Percentiles rank a stretch among this genome's conserved stretches.
Conservation (phyloP, 2,888 invertebrate species). For the Epinotia brunnichana region DNA sequence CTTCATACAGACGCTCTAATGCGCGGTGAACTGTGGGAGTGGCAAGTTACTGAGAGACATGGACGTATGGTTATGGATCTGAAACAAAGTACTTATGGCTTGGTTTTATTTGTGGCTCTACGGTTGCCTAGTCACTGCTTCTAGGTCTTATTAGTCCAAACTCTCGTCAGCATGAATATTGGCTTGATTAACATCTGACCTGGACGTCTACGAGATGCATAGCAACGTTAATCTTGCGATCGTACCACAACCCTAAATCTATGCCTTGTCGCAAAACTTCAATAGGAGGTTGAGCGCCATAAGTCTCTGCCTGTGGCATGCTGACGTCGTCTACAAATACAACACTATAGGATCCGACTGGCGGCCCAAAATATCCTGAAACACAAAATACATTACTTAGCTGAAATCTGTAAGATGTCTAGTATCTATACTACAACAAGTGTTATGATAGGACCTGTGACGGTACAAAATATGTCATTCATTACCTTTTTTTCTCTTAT, state of each 20-base stretch:
- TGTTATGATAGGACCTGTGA: background rate
- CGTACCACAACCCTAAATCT: conserved; percentile 96
- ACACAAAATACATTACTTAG: conserved; percentile 20
- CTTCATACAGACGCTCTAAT: too few species aligned
- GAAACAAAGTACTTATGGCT: too few species aligned
- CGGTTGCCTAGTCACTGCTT: too few species aligned
- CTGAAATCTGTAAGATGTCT: background rate
- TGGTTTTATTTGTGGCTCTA: too few species aligned
- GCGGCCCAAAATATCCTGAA: conserved; percentile 94
- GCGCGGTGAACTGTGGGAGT: too few species aligned
- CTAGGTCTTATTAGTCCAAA: too few species aligned
- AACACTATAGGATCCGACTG: conserved; percentile 93
- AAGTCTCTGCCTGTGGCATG: conserved; percentile 95
- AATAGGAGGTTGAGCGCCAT: conserved; percentile 97
- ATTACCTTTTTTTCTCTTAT: conserved; percentile 93
- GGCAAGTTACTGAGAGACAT: too few species aligned
- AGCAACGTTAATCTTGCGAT: conserved; percentile 90
- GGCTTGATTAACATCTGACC: conserved; percentile 67
- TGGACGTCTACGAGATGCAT: conserved; percentile 94
- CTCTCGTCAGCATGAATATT: background rate
- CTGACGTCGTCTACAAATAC: conserved; percentile 98
- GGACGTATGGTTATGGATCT: too few species aligned
- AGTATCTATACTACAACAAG: background rate
- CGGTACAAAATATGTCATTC: background rate
- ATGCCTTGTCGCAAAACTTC: conserved; percentile 95